Percentiles rank a stretch among this genome's conserved stretches.
phyloP scores from a whole-genome alignment of 2,888 invertebrate genomes.

The Acrobasis suavella region DNA sequence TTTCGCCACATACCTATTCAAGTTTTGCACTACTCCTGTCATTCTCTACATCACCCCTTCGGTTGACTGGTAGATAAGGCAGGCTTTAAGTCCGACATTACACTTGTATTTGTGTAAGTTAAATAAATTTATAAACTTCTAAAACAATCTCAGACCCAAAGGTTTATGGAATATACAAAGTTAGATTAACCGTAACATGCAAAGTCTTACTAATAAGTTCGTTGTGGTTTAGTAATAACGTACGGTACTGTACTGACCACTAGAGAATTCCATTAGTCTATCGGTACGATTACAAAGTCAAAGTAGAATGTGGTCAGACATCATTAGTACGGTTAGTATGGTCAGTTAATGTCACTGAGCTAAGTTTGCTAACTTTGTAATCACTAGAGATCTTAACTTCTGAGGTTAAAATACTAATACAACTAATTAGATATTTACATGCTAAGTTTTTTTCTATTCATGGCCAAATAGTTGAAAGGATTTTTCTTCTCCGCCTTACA shows the following conservation, averaged over 20 bases:
- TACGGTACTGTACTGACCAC: not conserved
- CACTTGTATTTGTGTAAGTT: too few species aligned
- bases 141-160: too few species aligned
- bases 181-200: not conserved
- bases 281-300: not conserved
- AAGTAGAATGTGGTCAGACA: not conserved
- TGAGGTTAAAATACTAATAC: not conserved
- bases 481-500: too few species aligned
- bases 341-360: not conserved
- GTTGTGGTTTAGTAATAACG: not conserved
- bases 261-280: not conserved
- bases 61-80: too few species aligned
- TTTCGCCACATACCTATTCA: too few species aligned
- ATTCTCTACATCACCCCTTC: too few species aligned
- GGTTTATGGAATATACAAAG: too few species aligned
- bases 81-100: too few species aligned
- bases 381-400: not conserved
- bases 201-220: not conserved
- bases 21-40: too few species aligned
- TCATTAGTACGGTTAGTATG: not conserved
- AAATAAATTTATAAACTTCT: too few species aligned
- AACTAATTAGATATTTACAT: not conserved
- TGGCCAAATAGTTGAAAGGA: too few species aligned
- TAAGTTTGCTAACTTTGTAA: not conserved
- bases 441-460: too few species aligned